These are phyloP conservation scores for Euzetes globulus DNA, from an alignment of 2,888 invertebrate genomes.

Conservation along the genomic window DNA sequence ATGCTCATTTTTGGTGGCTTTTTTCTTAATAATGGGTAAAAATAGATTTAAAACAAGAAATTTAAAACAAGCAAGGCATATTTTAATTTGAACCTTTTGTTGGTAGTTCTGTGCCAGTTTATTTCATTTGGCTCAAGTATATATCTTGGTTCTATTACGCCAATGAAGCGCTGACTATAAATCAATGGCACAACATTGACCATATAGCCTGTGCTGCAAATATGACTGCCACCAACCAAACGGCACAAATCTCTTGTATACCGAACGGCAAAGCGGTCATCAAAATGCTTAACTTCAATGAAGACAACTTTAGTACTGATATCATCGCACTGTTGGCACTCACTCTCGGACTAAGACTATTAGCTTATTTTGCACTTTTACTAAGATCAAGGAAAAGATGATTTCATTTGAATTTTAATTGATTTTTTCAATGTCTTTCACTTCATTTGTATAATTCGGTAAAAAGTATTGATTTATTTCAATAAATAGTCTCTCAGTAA, in stretches of 20 bases:
- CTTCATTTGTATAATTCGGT: too few relatives aligned
- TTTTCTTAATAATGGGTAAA: slow-evolving; percentile 77
- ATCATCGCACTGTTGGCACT: slow-evolving; percentile 62
- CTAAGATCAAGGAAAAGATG: slow-evolving; percentile 56
- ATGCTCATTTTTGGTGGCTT: slow-evolving; percentile 92
- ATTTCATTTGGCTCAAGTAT: slow-evolving; percentile 76
- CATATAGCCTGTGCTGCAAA: slow-evolving; percentile 59
- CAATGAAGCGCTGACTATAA: slow-evolving; percentile 76
- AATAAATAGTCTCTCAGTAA: too few relatives aligned
- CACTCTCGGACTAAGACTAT: slow-evolving; percentile 63
- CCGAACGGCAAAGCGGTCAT: slow-evolving; percentile 69
- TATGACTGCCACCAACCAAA: neutral
- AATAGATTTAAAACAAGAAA: too few relatives aligned
- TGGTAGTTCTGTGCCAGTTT: slow-evolving; percentile 68
- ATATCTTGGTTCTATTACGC: slow-evolving; percentile 88
- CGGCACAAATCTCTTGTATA: slow-evolving; percentile 20
- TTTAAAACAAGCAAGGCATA: too few relatives aligned
- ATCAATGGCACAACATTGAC: slow-evolving; percentile 76
- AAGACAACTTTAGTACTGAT: slow-evolving; percentile 63
- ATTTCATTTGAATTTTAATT: neutral
- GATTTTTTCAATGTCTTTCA: neutral
- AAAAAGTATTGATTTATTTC: too few relatives aligned
- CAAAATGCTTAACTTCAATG: slow-evolving; percentile 66
- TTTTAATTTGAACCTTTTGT: too few relatives aligned
- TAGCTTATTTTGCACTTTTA: slow-evolving; percentile 65